phyloP scores from a whole-genome alignment of 2,888 invertebrate genomes.

The Villa cingulata region DNA sequence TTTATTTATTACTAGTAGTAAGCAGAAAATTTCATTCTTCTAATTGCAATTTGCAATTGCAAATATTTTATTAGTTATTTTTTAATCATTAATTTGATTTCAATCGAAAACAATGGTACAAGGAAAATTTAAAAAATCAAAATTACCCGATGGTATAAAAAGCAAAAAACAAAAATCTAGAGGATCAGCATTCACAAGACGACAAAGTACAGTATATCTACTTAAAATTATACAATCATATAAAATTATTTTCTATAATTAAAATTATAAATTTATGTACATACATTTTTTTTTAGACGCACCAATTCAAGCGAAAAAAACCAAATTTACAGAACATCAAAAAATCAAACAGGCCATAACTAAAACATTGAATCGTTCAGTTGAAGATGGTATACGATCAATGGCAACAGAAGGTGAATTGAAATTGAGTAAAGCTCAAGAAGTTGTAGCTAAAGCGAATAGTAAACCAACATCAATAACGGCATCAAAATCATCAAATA shows the following conservation, averaged over 20 bases:
- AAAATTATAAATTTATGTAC: neutral
- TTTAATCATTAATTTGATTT: too few relatives aligned
- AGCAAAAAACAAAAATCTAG: constrained; percentile 41
- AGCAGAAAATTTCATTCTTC: too few relatives aligned
- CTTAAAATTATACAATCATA: neutral
- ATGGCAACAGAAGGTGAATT: constrained; percentile 37
- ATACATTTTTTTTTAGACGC: constrained; percentile 37
- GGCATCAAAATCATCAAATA: too few relatives aligned
- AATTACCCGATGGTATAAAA: constrained; percentile 39
- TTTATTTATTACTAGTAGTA: too few relatives aligned
- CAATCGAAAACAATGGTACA: constrained; percentile 46
- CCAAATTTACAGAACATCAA: constrained; percentile 42
- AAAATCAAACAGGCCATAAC: constrained; percentile 48
- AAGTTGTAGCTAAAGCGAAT: constrained; percentile 31
- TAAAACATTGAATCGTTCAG: constrained; percentile 46
- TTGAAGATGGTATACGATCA: constrained; percentile 46
- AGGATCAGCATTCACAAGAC: constrained; percentile 38
- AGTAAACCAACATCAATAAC: too few relatives aligned
- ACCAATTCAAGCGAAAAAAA: constrained; percentile 48
- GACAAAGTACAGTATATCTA: constrained; percentile 37
- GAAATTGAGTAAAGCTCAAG: constrained; percentile 40
- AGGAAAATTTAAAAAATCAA: constrained; percentile 48
- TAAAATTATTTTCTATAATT: too few relatives aligned
- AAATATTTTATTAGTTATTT: too few relatives aligned
- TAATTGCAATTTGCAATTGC: too few relatives aligned